These are phyloP conservation scores for Triplophysa bombifrons DNA, from an alignment of 2,797 vertebrate species.

Conservation along the genomic window DNA sequence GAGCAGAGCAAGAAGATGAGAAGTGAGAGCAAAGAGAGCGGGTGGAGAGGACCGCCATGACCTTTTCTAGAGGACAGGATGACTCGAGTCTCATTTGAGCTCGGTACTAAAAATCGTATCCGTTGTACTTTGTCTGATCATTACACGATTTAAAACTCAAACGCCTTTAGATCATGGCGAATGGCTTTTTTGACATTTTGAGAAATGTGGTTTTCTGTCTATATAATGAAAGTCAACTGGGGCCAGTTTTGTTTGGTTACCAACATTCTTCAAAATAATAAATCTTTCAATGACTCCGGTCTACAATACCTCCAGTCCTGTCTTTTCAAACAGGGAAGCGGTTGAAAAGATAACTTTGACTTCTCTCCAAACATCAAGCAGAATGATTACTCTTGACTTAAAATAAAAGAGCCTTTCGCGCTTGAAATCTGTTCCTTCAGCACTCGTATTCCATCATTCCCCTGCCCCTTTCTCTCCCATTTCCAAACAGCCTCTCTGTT, in stretches of 20 bases:
- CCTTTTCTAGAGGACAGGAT: neutral
- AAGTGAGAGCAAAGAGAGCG: neutral
- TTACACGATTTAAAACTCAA: slow-evolving; percentile 23
- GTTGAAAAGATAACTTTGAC: slow-evolving; percentile 26
- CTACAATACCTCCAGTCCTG: neutral
- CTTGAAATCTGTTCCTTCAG: slow-evolving; percentile 37
- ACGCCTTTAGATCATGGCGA: neutral
- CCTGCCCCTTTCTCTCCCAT: slow-evolving; percentile 21
- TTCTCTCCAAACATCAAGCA: slow-evolving; percentile 34
- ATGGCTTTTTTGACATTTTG: slow-evolving; percentile 2
- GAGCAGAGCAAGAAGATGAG: neutral
- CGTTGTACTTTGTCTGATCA: slow-evolving; percentile 31
- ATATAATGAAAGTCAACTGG: too few relatives aligned
- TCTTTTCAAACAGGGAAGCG: slow-evolving; percentile 21
- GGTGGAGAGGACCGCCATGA: neutral
- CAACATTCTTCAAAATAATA: too few relatives aligned
- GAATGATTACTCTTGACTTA: slow-evolving; percentile 33
- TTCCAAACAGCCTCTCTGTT: slow-evolving; percentile 33
- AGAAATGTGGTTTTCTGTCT: too few relatives aligned
- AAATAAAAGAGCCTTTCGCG: slow-evolving; percentile 25
- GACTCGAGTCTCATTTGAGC: neutral
- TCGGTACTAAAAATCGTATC: slow-evolving; percentile 15
- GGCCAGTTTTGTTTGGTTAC: too few relatives aligned
- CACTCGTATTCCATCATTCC: slow-evolving; percentile 28
- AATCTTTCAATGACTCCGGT: too few relatives aligned